Percentiles rank a stretch among this genome's conserved stretches.
Conservation (phyloP, 2,113 vertebrate species). For the Pelodiscus sinensis region DNA sequence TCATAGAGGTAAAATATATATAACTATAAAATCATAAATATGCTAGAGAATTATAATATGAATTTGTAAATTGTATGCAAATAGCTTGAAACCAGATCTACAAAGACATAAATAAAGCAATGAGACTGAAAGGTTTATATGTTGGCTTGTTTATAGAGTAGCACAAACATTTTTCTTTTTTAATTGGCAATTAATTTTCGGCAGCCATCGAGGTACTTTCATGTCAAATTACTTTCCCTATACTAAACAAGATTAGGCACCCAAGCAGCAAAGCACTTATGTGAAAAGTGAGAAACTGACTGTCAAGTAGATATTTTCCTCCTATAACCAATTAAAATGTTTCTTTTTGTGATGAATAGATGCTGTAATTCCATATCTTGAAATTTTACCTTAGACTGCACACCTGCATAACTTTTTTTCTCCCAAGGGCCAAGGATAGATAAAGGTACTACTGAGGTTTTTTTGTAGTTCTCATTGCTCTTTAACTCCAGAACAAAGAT, state of each 20-base stretch:
- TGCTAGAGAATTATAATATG: constrained; percentile 83
- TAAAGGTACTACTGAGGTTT: constrained; percentile 46
- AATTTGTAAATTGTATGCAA: constrained; percentile 89
- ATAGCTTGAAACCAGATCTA: constrained; percentile 85
- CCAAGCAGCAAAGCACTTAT: constrained; percentile 85
- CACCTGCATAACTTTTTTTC: constrained; percentile 69
- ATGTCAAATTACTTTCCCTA: constrained; percentile 87
- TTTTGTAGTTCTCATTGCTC: constrained; percentile 10
- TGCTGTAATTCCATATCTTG: constrained; percentile 79
- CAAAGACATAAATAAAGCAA: constrained; percentile 86
- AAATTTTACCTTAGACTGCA: constrained; percentile 71
- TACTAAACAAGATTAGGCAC: constrained; percentile 87
- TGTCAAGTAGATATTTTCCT: constrained; percentile 86
- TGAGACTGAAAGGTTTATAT: constrained; percentile 87
- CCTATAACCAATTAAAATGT: constrained; percentile 88
- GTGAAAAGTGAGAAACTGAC: constrained; percentile 87
- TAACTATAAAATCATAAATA: constrained; percentile 87
- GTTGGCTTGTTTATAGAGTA: constrained; percentile 88
- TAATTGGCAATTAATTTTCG: constrained; percentile 91
- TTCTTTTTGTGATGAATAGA: constrained; percentile 85
- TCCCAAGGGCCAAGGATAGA: constrained; percentile 57
- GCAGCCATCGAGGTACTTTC: constrained; percentile 87
- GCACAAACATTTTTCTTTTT: constrained; percentile 90
- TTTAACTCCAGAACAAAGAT: constrained; percentile 49
- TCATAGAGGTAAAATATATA: constrained; percentile 85